A percentile compares a stretch with the other conserved stretches of the same genome.
Conservation (phyloP, 64 coral and sea anemone genomes). For the Stylophora pistillata region DNA sequence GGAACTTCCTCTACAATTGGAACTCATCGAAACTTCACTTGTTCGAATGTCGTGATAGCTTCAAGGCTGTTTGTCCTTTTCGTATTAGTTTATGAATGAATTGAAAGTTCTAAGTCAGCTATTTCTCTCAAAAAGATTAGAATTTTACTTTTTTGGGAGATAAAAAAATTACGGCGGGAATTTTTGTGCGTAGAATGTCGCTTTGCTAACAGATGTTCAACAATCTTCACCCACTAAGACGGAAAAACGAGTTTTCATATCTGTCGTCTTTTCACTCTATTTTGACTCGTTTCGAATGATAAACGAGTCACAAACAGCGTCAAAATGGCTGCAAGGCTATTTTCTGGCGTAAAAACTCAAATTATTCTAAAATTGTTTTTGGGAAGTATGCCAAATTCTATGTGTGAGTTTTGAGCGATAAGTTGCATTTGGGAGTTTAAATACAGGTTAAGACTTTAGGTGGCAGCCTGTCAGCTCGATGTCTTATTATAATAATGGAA, state of each 20-base stretch:
- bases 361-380: background rate
- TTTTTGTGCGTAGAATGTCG: background rate
- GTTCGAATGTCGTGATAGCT: slow-evolving; percentile 14
- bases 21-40: background rate
- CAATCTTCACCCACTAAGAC: slow-evolving; percentile 8
- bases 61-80: slow-evolving; percentile 15
- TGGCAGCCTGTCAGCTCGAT: slow-evolving; percentile 37
- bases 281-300: background rate
- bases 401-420: background rate
- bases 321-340: background rate
- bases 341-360: background rate
- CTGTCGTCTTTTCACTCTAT: slow-evolving; percentile 3
- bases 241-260: background rate
- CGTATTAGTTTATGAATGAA: slow-evolving; percentile 26
- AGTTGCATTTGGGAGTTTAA: slow-evolving; percentile 29
- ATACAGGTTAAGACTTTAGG: slow-evolving; percentile 2
- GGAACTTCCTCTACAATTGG: background rate
- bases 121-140: slow-evolving; percentile 7
- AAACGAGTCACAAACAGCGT: background rate
- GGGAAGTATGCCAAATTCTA: background rate
- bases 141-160: background rate
- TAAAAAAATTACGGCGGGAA: background rate
- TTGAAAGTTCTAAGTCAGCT: slow-evolving; percentile 15
- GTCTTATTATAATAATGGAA: slow-evolving; percentile 41
- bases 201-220: background rate